Evolutionary conservation across 2,113 vertebrate species (phyloP).

Genomic region (Nettapus auritus): DNA sequence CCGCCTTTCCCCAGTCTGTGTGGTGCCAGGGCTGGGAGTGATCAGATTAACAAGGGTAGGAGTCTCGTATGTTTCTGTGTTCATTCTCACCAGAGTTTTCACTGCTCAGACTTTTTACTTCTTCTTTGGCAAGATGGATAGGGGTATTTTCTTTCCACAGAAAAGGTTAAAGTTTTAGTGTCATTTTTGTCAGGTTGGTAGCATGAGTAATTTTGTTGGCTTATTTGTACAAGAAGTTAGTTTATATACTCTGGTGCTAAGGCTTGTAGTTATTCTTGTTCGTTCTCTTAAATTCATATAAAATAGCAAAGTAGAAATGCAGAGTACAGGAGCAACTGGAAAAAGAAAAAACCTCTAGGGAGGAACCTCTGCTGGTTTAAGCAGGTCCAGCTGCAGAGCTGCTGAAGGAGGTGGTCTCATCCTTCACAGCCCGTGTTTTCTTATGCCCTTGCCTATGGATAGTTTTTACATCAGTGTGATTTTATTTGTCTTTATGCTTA

Average conservation of each 20-base stretch:
- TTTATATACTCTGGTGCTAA: neutral
- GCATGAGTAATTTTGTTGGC: neutral
- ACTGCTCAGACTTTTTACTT: neutral
- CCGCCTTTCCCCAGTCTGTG: neutral
- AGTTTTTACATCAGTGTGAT: neutral
- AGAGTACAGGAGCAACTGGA: neutral
- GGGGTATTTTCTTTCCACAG: neutral
- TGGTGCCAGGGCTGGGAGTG: neutral
- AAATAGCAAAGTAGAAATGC: neutral
- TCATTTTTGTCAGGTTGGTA: neutral
- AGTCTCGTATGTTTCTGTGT: neutral
- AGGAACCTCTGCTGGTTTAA: neutral
- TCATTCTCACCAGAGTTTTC: neutral
- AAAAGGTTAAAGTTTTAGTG: neutral
- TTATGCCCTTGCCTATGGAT: neutral
- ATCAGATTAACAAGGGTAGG: neutral
- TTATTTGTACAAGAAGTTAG: constrained; percentile 27
- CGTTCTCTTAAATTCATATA: neutral
- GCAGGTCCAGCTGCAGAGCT: neutral
- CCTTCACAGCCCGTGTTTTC: neutral
- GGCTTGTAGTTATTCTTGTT: neutral
- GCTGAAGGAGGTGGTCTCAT: neutral
- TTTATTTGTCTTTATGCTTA: neutral
- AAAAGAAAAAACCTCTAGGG: neutral
- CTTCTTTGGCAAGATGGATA: neutral